Conservation (phyloP, 2,888 invertebrate genomes). For the Yponomeuta evonymella region DNA sequence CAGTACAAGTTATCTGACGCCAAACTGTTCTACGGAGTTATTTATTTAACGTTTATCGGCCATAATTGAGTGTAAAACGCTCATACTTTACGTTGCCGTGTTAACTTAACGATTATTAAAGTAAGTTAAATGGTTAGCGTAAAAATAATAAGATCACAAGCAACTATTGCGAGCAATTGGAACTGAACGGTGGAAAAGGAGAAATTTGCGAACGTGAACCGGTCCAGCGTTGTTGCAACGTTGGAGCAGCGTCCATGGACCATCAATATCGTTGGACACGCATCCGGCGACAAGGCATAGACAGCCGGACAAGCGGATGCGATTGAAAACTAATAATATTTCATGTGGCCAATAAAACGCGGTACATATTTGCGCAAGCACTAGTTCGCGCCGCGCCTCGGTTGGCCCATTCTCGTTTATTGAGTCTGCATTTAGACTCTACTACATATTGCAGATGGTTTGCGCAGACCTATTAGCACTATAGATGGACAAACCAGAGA, state of each 20-base stretch:
- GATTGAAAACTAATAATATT: slow-evolving; percentile 59
- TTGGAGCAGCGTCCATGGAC: slow-evolving; percentile 28
- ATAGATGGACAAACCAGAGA: no score
- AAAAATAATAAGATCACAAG: neutral
- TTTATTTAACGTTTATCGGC: slow-evolving; percentile 6
- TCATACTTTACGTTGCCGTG: slow-evolving; percentile 9
- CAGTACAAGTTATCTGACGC: neutral
- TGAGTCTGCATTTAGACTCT: no score
- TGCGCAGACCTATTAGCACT: no score
- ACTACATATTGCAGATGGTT: no score
- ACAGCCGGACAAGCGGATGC: slow-evolving; percentile 51
- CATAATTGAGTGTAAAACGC: slow-evolving; percentile 9
- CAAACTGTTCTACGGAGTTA: neutral
- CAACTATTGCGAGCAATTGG: neutral
- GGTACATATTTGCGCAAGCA: slow-evolving; percentile 44
- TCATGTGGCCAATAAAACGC: slow-evolving; percentile 43
- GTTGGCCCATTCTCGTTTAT: neutral
- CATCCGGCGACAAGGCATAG: slow-evolving; percentile 59
- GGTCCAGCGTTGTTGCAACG: neutral
- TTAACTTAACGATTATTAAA: slow-evolving; percentile 3
- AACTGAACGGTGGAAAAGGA: neutral
- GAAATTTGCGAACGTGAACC: neutral
- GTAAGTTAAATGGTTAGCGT: neutral
- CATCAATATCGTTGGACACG: slow-evolving; percentile 60
- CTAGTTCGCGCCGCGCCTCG: slow-evolving; percentile 4